Base-by-base conservation (phyloP, 2,888 invertebrate genomes). In the Fragum fragum region DNA sequence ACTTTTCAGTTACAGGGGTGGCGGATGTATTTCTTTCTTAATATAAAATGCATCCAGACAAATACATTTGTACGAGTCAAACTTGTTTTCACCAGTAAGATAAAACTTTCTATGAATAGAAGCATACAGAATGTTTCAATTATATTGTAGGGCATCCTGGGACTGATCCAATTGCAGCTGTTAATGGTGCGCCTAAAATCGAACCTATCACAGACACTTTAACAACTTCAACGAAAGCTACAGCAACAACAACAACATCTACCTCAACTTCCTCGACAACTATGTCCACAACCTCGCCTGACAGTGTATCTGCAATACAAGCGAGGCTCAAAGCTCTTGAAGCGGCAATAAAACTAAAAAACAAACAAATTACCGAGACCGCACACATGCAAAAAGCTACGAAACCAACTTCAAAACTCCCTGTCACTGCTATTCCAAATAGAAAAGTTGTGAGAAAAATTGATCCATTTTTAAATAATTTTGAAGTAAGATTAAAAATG, bases 401-500 rank as follows among this genome's bases (percentile, higher is more conserved):
- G 2, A 47, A 16, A 47, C 47, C 47, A n/a, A 57, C 57, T 7
- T 14, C 57, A 18, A 21, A 57, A 57, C 61, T 7, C 32, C 3
- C 26, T 11, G 32, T 9, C 7, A 32, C 29, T 16, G 29, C 47
- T 47, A 14, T 3, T 47, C n/a, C 47, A n/a, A 57, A 23, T 21
- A 21, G 9, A 57, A 57, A 57, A 21, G 9, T 21, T 11, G n/a
- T 18, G 26, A 26, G 11, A n/a, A 47, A 47, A 14, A n/a, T 47
- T 1, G 57, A 57, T 14, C 57, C 57, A 11, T 26, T 26, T n/a
- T 23, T 57, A 14, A 57, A 57, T 14, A 57, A 57, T 26, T 57
- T 57, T 57, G 57, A 57, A 26, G 57, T 57, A 5, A 57, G 57
- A 57, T 26, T 57, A 26, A 57, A 57, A 26, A 57, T 26, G 57